A percentile compares a stretch with the other conserved stretches of the same genome.
Evolutionary conservation across 2,888 invertebrate species (phyloP).

Genomic region (Exephanes ischioxanthus): DNA sequence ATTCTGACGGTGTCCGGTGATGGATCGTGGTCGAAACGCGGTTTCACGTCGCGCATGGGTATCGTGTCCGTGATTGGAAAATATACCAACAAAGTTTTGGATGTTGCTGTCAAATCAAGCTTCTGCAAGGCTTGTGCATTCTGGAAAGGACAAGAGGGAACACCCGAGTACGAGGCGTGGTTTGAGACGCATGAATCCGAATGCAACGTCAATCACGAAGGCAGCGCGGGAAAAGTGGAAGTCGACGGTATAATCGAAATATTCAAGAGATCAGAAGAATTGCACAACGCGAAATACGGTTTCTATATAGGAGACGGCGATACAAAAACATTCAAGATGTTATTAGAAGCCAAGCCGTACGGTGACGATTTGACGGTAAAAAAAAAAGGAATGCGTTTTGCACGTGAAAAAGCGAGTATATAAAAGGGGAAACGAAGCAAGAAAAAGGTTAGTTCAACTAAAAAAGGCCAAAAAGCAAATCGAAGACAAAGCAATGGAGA

Average conservation of each 20-base stretch:
- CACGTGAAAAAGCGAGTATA: constrained; percentile 37
- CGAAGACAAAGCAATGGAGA: too few species aligned
- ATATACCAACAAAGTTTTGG: too few species aligned
- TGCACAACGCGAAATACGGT: constrained; percentile 61
- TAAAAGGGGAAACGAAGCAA: too few species aligned
- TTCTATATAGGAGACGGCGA: constrained; percentile 70
- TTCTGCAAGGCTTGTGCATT: constrained; percentile 66
- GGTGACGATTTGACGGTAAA: constrained; percentile 18
- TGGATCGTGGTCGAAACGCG: too few species aligned
- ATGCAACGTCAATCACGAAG: constrained; percentile 70
- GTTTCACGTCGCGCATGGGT: too few species aligned
- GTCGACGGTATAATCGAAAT: constrained; percentile 69
- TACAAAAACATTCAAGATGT: too few species aligned
- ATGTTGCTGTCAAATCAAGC: constrained; percentile 48
- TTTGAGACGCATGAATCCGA: constrained; percentile 64
- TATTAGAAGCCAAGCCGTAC: too few species aligned
- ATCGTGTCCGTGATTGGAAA: too few species aligned
- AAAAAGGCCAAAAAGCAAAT: too few species aligned
- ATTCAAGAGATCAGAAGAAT: constrained; percentile 67
- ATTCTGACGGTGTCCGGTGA: too few species aligned
- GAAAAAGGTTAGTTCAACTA: too few species aligned
- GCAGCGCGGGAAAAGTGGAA: constrained; percentile 71
- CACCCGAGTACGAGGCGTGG: constrained; percentile 68
- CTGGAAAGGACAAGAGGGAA: constrained; percentile 66
- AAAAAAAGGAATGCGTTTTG: constrained; percentile 60